Evolutionary conservation across 35 echinoderm and acorn worm species (phyloP), one percentile per base, ranked within the genome.

Genomic region (Chiridota heheva): DNA sequence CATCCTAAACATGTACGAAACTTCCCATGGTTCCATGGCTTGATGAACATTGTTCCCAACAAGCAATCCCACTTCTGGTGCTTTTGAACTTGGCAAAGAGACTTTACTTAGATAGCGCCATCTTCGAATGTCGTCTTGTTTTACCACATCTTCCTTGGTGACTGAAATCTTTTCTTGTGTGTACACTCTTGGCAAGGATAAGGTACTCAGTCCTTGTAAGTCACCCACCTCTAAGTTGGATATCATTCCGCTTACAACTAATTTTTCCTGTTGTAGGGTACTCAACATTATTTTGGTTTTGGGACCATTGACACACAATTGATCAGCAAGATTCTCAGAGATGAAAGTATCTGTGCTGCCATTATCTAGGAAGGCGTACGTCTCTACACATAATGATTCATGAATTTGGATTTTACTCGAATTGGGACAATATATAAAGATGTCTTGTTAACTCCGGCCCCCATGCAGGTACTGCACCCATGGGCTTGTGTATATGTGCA

Each of bases 1-100:
- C 87, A 77, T 30, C 81, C 69, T 17, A 90, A 42, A 3, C 56
- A 43, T 37, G 80, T 90, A 20, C 36, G 69, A 28, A 49, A 90
- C 58, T 57, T 83, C 44, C 78, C 67, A 76, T 40, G 71, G 87
- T 63, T 90, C 69, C n/a, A 57, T 20, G 44, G 80, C 79, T 58
- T 90, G 67, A 16, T 83, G 60, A 22, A 84, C n/a, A n/a, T 90
- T 83, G 42, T 67, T 84, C 2, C 88, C 88, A 33, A 90, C 84
- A 1, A 90, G 59, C 36, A 90, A 27, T 32, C 70, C 87, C n/a
- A 90, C 78, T 57, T 84, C 80, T 20, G n/a, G 16, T 42, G 67
- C 79, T 40, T 90, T 44, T 26, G 69, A 58, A 2, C 84, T 46
- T 66, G 68, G 56, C 30, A 90, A 18, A 2, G 20, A 20, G 25